Conservation (phyloP, 1,140 invertebrate genomes). For the Aphaenogaster floridana region DNA sequence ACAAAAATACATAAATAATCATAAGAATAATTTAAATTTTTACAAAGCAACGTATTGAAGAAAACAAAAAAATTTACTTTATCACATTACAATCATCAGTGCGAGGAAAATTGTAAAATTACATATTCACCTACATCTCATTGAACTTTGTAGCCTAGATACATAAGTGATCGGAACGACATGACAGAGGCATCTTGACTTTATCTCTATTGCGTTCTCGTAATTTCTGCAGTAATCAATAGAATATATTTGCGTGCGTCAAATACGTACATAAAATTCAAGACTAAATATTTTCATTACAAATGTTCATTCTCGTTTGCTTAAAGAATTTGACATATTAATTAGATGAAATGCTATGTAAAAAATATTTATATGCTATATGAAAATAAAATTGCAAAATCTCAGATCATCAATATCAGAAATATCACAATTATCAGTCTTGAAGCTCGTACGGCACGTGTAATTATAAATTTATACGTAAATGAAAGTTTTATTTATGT, state of each 20-base stretch:
- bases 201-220: neutral
- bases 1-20: slow-evolving; percentile 19
- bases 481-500: slow-evolving; percentile 1
- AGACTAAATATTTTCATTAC: slow-evolving; percentile 21
- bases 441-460: neutral
- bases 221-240: slow-evolving; percentile 8
- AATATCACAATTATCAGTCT: slow-evolving; percentile 32
- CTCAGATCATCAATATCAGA: neutral
- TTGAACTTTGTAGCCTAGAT: neutral
- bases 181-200: neutral
- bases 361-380: slow-evolving; percentile 5
- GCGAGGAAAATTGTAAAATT: slow-evolving; percentile 5
- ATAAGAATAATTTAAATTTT: slow-evolving; percentile 32
- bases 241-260: slow-evolving; percentile 10
- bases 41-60: neutral
- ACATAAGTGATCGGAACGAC: neutral
- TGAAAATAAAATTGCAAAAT: slow-evolving; percentile 7
- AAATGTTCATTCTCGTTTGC: slow-evolving; percentile 16
- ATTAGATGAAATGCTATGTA: neutral
- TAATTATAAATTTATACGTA: neutral
- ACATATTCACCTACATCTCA: slow-evolving; percentile 24
- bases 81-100: slow-evolving; percentile 2
- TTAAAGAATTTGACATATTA: neutral
- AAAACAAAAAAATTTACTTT: slow-evolving; percentile 12
- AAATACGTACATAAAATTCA: slow-evolving; percentile 6